phyloP scores from a whole-genome alignment of 2,888 invertebrate genomes.

The Pammene aurita region DNA sequence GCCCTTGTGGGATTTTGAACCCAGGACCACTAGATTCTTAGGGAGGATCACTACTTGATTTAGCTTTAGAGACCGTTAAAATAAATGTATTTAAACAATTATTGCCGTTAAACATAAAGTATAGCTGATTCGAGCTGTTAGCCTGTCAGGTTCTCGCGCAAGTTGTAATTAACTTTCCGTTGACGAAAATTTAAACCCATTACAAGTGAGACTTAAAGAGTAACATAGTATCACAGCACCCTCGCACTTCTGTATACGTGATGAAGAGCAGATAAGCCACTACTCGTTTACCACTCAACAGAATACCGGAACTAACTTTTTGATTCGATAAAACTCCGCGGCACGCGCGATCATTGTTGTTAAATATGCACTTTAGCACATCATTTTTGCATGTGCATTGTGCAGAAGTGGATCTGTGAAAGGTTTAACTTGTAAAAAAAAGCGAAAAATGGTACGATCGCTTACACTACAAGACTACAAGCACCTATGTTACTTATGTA shows the following conservation, averaged over 20 bases:
- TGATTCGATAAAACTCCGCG: constrained; percentile 8
- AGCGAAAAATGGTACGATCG: neutral
- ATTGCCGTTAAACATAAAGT: too few relatives aligned
- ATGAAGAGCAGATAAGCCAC: constrained; percentile 61
- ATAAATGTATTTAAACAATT: too few relatives aligned
- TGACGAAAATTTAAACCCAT: neutral
- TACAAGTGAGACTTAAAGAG: neutral
- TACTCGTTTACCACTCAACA: constrained; percentile 48
- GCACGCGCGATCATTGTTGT: constrained; percentile 26
- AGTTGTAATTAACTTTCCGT: too few relatives aligned
- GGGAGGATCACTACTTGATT: too few relatives aligned
- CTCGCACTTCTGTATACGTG: constrained; percentile 53
- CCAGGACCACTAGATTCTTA: too few relatives aligned
- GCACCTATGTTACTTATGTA: too few relatives aligned
- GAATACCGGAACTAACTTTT: constrained; percentile 23
- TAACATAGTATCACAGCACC: constrained; percentile 11
- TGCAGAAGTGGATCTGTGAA: neutral
- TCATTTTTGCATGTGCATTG: neutral
- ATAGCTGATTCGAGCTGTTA: too few relatives aligned
- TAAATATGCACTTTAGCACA: constrained; percentile 5
- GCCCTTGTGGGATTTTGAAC: too few relatives aligned
- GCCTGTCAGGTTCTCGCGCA: too few relatives aligned
- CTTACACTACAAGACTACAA: too few relatives aligned
- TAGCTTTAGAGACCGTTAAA: too few relatives aligned
- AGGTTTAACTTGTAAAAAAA: too few relatives aligned